Percentiles rank a stretch among this genome's conserved stretches.
phyloP scores from a whole-genome alignment of 2,113 vertebrate species.

The Dipodomys spectabilis region DNA sequence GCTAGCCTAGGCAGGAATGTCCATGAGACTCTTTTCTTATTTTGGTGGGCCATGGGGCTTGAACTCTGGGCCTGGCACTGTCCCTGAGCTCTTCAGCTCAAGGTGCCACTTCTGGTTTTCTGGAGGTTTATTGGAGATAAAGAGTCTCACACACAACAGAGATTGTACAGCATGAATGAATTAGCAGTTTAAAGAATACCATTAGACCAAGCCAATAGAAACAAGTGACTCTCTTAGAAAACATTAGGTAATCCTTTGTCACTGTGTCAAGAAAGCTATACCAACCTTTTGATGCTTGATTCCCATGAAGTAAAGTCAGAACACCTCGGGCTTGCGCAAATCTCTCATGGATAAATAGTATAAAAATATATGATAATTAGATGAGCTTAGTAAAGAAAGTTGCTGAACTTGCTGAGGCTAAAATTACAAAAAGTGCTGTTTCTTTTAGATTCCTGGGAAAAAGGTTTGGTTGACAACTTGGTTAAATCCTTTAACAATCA shows the following conservation, averaged over 20 bases:
- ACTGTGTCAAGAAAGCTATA: background rate
- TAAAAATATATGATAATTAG: background rate
- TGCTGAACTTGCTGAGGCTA: slow-evolving; percentile 26
- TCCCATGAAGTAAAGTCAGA: background rate
- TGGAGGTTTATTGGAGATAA: too few relatives aligned
- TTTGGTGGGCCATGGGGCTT: too few relatives aligned
- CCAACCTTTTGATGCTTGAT: slow-evolving; percentile 16
- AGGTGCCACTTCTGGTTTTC: too few relatives aligned
- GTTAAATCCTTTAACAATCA: background rate
- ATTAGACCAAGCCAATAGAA: background rate
- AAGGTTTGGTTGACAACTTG: background rate
- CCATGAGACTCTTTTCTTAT: too few relatives aligned
- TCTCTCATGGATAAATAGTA: background rate
- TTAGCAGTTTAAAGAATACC: slow-evolving; percentile 20
- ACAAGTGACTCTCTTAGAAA: slow-evolving; percentile 18
- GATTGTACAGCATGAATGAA: background rate
- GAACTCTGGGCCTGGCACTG: too few relatives aligned
- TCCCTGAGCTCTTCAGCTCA: too few relatives aligned
- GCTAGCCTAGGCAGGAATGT: too few relatives aligned
- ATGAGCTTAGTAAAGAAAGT: slow-evolving; percentile 24
- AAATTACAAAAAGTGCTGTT: background rate
- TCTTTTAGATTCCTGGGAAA: background rate
- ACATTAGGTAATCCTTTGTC: background rate
- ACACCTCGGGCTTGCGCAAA: background rate
- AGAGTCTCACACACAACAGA: background rate